Evolutionary conservation across 1,140 invertebrate species (phyloP).

Genomic region (Heterodera schachtii): DNA sequence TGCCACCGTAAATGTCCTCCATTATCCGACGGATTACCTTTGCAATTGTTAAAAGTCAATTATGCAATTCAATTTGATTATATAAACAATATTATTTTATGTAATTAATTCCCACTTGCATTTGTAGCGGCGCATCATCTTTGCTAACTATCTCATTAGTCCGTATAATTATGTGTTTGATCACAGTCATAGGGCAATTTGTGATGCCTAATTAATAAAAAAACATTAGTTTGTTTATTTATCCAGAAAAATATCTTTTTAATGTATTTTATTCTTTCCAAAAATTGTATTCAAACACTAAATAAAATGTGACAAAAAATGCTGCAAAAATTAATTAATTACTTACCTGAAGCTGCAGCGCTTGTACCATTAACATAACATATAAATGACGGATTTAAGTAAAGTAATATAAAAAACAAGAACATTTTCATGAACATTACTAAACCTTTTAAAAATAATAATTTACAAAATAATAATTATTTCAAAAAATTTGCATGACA

Average conservation of each 20-base stretch:
- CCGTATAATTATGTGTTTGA: conserved; percentile 43
- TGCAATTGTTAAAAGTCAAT: conserved; percentile 19
- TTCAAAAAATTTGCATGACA: too few relatives aligned
- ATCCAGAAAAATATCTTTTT: too few relatives aligned
- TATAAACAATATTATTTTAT: neutral
- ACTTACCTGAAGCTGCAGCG: too few relatives aligned
- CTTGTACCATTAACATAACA: too few relatives aligned
- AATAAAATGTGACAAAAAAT: too few relatives aligned
- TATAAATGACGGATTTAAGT: too few relatives aligned
- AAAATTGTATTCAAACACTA: neutral
- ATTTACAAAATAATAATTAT: too few relatives aligned
- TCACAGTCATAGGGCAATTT: conserved; percentile 47
- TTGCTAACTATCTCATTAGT: conserved; percentile 23
- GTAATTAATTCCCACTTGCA: conserved; percentile 25
- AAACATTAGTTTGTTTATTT: too few relatives aligned
- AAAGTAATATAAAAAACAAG: too few relatives aligned
- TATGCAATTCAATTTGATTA: neutral
- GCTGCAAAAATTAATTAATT: too few relatives aligned
- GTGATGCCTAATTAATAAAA: conserved; percentile 19
- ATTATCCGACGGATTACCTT: conserved; percentile 62
- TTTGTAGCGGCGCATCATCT: conserved; percentile 27
- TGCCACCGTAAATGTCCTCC: conserved; percentile 64
- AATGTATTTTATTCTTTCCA: neutral
- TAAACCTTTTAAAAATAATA: too few relatives aligned
- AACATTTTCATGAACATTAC: too few relatives aligned